phyloP scores from a whole-genome alignment of 2,888 invertebrate genomes.

The Nebria brevicollis region DNA sequence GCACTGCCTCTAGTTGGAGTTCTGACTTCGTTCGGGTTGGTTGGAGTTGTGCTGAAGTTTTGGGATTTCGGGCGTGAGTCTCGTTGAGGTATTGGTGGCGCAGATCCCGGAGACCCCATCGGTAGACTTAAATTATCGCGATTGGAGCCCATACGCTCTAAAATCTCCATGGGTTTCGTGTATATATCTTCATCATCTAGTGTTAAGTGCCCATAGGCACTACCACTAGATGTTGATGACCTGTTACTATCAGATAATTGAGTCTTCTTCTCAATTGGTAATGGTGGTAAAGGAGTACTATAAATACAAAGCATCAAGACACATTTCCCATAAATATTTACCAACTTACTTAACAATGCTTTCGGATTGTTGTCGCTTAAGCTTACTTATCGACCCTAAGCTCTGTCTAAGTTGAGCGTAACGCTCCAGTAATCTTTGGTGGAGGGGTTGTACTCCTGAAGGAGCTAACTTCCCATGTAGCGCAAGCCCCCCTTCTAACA shows the following conservation, averaged over 20 bases:
- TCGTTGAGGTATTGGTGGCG: slow-evolving; percentile 71
- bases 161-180: slow-evolving; percentile 72
- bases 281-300: slow-evolving; percentile 84
- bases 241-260: slow-evolving; percentile 54
- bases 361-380: slow-evolving; percentile 77
- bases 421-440: slow-evolving; percentile 87
- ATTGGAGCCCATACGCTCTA: slow-evolving; percentile 52
- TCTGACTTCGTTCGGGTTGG: slow-evolving; percentile 59
- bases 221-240: slow-evolving; percentile 63
- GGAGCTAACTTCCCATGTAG: slow-evolving; percentile 89
- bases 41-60: slow-evolving; percentile 64
- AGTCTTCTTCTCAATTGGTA: slow-evolving; percentile 75
- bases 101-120: slow-evolving; percentile 58
- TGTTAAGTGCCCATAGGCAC: slow-evolving; percentile 67
- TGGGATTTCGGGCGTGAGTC: slow-evolving; percentile 70
- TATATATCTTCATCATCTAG: slow-evolving; percentile 74
- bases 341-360: slow-evolving; percentile 81
- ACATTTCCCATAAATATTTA: background rate
- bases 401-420: slow-evolving; percentile 86
- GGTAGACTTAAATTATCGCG: slow-evolving; percentile 62
- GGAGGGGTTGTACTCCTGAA: slow-evolving; percentile 88
- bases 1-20: slow-evolving; percentile 61
- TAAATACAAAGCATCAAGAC: slow-evolving; percentile 50
- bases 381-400: slow-evolving; percentile 71
- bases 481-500: slow-evolving; percentile 83